These are phyloP conservation scores for Spodoptera picta DNA, from an alignment of 2,888 invertebrate species.

Conservation along the genomic window DNA sequence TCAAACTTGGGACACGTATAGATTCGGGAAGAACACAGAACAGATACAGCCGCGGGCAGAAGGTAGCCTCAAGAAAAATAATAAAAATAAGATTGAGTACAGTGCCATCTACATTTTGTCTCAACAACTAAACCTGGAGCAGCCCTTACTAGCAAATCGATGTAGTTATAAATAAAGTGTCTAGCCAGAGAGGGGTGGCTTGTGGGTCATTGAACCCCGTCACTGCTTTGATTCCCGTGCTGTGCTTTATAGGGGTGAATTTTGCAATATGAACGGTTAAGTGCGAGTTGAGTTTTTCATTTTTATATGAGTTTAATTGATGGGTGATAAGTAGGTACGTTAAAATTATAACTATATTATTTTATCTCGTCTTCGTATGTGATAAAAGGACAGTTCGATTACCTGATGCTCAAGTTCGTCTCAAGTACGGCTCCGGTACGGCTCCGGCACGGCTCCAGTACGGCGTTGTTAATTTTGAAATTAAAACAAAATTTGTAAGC, in stretches of 20 bases:
- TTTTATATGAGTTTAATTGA: neutral
- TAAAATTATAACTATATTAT: no score
- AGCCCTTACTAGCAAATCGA: constrained; percentile 49
- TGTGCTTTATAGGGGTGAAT: constrained; percentile 44
- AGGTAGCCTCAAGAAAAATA: neutral
- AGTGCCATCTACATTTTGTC: constrained; percentile 45
- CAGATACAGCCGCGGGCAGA: no score
- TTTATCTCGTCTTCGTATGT: no score
- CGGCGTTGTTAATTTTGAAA: no score
- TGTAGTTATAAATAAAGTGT: constrained; percentile 62
- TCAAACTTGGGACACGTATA: no score
- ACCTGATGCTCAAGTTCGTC: no score
- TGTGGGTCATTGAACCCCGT: constrained; percentile 49
- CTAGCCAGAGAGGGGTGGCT: constrained; percentile 53
- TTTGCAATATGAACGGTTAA: constrained; percentile 23
- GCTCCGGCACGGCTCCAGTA: no score
- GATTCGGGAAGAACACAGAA: no score
- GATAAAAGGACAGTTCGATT: no score
- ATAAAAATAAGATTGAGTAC: neutral
- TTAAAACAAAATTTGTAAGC: no score
- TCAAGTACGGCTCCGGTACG: no score
- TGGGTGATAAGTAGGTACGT: no score
- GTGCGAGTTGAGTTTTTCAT: constrained; percentile 33
- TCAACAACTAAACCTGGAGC: constrained; percentile 24
- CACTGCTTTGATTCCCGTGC: constrained; percentile 49